Percentiles rank a stretch among this genome's conserved stretches.
These are phyloP conservation scores for Clivina fossor DNA, from an alignment of 2,888 invertebrate species.

Conservation along the genomic window DNA sequence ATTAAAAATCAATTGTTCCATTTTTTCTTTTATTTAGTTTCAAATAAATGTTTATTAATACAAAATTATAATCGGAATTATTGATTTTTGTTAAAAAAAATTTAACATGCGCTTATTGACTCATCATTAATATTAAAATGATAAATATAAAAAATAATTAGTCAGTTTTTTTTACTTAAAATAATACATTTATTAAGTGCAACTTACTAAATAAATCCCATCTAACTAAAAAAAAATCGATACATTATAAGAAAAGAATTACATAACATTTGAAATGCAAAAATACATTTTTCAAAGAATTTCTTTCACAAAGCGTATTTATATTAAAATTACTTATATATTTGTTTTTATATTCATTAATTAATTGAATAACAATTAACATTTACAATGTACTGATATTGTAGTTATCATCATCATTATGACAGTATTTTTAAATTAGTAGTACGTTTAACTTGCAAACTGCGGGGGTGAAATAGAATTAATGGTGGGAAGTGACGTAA, in stretches of 20 bases:
- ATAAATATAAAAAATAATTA: conserved; percentile 20
- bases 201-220: conserved; percentile 26
- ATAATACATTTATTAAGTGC: conserved; percentile 31
- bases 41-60: too few relatives aligned
- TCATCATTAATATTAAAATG: too few relatives aligned
- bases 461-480: neutral
- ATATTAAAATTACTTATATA: neutral
- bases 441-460: neutral
- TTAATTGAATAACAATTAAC: conserved; percentile 15
- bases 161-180: conserved; percentile 21
- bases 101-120: neutral
- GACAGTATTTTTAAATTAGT: too few relatives aligned
- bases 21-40: too few relatives aligned
- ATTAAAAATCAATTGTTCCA: too few relatives aligned
- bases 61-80: too few relatives aligned
- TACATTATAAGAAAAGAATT: conserved; percentile 18
- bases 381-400: conserved; percentile 10
- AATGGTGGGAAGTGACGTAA: too few relatives aligned
- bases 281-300: conserved; percentile 27
- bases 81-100: neutral
- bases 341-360: neutral
- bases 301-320: conserved; percentile 22
- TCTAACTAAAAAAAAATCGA: too few relatives aligned
- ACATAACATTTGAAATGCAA: conserved; percentile 29
- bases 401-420: conserved; percentile 14